Conservation (phyloP, 2,797 vertebrate genomes). For the Amblyopsis hoosieri region DNA sequence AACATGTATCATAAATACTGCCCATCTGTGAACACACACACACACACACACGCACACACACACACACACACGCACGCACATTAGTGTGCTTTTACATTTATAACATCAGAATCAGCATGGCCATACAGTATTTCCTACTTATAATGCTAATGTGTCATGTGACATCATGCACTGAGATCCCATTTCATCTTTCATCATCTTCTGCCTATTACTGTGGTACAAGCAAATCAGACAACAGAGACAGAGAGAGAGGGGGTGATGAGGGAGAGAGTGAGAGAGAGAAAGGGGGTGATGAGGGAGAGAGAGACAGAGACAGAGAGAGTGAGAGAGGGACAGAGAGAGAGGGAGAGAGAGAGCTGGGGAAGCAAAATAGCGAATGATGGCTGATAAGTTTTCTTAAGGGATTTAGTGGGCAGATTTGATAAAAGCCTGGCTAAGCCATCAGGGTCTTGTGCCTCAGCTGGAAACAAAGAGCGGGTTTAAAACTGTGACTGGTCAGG, state of each 20-base stretch:
- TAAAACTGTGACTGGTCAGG: conserved; percentile 3
- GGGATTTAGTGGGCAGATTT: background rate
- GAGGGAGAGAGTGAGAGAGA: background rate
- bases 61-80: background rate
- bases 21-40: background rate
- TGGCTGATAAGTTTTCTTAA: conserved; percentile 6
- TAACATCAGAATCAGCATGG: background rate
- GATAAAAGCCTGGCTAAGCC: conserved; percentile 14
- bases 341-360: background rate
- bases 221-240: too few species aligned
- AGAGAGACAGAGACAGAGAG: background rate
- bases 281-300: background rate
- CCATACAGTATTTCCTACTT: too few species aligned
- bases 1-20: too few species aligned
- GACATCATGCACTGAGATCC: background rate
- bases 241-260: too few species aligned
- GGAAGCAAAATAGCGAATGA: background rate
- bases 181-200: too few species aligned
- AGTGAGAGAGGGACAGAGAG: background rate
- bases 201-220: too few species aligned
- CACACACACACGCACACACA: background rate
- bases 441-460: background rate
- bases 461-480: conserved; percentile 1
- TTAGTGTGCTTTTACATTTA: too few species aligned
- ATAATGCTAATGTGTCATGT: too few species aligned